Percentiles rank a stretch among this genome's conserved stretches.
Conservation (phyloP, 2,113 vertebrate species). For the Dunckerocampus dactyliophorus region DNA sequence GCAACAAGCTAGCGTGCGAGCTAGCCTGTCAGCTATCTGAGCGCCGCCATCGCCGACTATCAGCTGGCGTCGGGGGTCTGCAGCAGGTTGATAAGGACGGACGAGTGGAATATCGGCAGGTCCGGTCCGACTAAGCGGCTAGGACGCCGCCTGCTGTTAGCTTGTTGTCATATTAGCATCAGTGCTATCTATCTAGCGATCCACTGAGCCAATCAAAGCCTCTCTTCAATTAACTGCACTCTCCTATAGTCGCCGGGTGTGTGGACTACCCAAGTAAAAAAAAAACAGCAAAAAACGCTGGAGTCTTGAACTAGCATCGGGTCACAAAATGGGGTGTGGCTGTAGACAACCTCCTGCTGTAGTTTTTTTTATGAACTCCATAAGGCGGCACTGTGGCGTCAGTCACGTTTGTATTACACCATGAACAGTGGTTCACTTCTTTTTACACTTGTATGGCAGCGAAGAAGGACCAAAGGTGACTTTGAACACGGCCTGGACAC, state of each 20-base stretch:
- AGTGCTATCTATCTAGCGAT: not conserved
- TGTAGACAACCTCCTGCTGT: not conserved
- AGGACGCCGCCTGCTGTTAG: not conserved
- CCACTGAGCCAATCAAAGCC: too few species aligned
- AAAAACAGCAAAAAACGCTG: not conserved
- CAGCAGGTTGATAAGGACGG: constrained; percentile 64
- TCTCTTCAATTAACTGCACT: too few species aligned
- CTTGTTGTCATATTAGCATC: not conserved
- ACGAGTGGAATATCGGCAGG: constrained; percentile 54
- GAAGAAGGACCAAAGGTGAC: too few species aligned
- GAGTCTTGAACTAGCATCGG: not conserved
- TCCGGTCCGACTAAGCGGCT: constrained; percentile 1
- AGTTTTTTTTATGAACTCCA: too few species aligned
- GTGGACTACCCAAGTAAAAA: too few species aligned
- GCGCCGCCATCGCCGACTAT: not conserved
- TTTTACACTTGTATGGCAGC: too few species aligned
- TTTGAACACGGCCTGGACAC: too few species aligned
- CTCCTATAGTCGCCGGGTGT: too few species aligned
- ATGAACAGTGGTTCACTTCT: too few species aligned
- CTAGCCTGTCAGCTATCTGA: not conserved
- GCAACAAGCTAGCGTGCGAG: not conserved
- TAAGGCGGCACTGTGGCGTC: too few species aligned
- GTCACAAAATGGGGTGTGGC: too few species aligned
- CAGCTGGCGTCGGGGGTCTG: constrained; percentile 39
- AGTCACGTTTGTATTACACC: too few species aligned